Evolutionary conservation across 2,113 vertebrate genomes (phyloP), one percentile per base, ranked within the genome.

Genomic region (Mugil cephalus): DNA sequence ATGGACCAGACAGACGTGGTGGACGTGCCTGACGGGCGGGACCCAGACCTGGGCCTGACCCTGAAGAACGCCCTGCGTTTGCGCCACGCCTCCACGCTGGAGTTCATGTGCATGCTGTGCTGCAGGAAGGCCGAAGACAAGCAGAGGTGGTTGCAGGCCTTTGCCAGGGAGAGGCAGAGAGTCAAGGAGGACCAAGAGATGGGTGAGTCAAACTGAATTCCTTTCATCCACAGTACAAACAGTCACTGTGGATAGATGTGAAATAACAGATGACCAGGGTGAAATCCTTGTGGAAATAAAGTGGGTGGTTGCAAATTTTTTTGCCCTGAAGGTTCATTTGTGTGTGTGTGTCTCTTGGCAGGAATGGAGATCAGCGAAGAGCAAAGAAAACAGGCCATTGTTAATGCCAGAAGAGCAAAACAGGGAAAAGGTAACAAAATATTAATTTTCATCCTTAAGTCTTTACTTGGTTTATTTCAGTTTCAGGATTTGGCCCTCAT

Each of bases 351-450:
- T 76, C 6, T 87, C 69, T 56, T 87, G 24, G 0, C 84, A 99
- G 98, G 98, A 74, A 98, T 98, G 94, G 96, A 98, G 87, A 97
- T 99, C 85, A 95, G 95, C 36, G 96, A 97, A 91, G 95, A 91
- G 39, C 98, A 98, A 87, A 96, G 96, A 92, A 97, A 97, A 75
- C 95, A 95, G 59, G 97, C 97, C 38, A 97, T 98, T 93, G 85
- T 94, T 78, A 99, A 98, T 68, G 97, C 97, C 60, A 95, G 94
- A 73, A 98, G 95, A 83, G 91, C 95, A 66, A 97, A 96, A 87
- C 94, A 96, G 12, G 96, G 96, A 65, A 98, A 98, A 94, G 89
- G 98, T 99, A 80, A 77, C 94, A 63, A 50, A 17, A 12, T 4
- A 12, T 24, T 43, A 47, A 7, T 11, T 15, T 55, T 65, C 0